Percentiles rank a stretch among this genome's conserved stretches.
Conservation (phyloP, 2,113 vertebrate species). For the Eidolon helvum region DNA sequence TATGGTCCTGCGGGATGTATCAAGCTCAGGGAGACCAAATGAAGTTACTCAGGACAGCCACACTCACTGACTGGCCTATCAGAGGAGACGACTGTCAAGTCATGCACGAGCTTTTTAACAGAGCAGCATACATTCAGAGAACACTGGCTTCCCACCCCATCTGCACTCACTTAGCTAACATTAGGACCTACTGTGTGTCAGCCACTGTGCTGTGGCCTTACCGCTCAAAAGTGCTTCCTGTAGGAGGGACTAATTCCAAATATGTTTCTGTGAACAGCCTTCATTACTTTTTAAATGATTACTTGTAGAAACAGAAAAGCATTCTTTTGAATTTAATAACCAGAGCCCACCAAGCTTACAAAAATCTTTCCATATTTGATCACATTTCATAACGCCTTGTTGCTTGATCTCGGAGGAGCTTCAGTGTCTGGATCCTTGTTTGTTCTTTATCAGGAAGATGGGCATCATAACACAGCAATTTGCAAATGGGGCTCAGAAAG, state of each 20-base stretch:
- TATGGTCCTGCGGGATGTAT: accelerated
- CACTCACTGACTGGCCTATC: neutral
- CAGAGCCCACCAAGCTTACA: neutral
- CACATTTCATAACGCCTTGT: neutral
- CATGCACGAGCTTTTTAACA: accelerated
- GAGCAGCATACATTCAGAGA: neutral
- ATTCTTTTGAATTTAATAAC: neutral
- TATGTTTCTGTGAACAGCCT: neutral
- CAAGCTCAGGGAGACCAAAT: neutral
- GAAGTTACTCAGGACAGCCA: neutral
- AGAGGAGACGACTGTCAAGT: accelerated
- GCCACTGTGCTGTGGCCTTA: too few species aligned
- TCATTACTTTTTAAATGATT: neutral
- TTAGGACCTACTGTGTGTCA: accelerated
- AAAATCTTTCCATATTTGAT: neutral
- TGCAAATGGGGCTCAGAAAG: neutral
- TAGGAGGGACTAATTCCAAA: neutral
- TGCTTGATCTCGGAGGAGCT: neutral
- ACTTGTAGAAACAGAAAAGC: neutral
- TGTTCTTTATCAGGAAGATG: neutral
- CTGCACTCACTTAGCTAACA: neutral
- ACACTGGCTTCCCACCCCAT: neutral
- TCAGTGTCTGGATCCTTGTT: neutral
- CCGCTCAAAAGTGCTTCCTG: accelerated
- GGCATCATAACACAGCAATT: neutral